phyloP scores from a whole-genome alignment of 2,113 vertebrate species.

The Xenotilapia longispinis region DNA sequence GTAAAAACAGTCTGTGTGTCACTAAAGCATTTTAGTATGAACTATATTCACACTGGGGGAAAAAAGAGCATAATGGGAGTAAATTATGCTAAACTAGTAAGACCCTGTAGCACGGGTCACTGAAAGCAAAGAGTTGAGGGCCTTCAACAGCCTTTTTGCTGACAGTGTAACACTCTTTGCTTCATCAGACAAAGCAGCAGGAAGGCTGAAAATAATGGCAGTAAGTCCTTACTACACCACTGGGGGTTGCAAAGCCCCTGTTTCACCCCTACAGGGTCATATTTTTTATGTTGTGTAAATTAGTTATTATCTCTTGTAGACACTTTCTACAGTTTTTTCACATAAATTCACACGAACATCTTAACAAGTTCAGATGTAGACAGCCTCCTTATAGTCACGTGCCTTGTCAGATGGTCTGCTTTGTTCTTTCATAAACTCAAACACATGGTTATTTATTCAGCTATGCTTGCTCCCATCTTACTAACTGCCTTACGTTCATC shows the following conservation, averaged over 20 bases:
- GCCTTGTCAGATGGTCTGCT: neutral
- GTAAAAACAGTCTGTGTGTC: neutral
- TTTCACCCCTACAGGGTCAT: neutral
- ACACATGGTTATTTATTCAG: neutral
- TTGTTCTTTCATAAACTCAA: neutral
- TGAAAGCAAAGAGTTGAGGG: neutral
- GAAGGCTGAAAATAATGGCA: neutral
- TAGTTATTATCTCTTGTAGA: neutral
- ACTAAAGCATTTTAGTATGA: neutral
- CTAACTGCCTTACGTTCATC: neutral
- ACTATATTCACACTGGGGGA: rapidly evolving
- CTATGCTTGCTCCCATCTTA: neutral
- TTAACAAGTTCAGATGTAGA: neutral
- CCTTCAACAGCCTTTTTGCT: neutral
- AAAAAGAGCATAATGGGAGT: neutral
- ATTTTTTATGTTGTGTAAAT: neutral
- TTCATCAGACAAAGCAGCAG: neutral
- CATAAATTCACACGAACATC: neutral
- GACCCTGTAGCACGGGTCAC: neutral
- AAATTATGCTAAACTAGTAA: neutral
- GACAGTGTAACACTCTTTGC: neutral
- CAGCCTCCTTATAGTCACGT: neutral
- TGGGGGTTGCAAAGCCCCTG: neutral
- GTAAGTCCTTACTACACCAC: neutral
- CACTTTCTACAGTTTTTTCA: neutral